Conservation (phyloP, 2,888 invertebrate genomes). For the Hydroisotoma schaefferi region DNA sequence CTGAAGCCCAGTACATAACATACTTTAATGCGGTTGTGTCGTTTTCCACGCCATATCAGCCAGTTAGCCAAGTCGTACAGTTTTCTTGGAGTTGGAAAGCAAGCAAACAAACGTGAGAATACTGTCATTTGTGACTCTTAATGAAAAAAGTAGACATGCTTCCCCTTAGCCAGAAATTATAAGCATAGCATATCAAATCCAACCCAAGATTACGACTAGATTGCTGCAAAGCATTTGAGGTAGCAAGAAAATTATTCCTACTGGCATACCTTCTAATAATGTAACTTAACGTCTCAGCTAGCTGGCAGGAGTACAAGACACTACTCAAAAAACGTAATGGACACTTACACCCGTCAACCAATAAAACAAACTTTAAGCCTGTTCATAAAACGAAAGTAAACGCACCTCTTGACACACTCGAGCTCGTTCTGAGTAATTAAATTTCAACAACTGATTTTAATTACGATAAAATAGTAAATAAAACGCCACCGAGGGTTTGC, state of each 20-base stretch:
- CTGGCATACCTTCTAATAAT: no score
- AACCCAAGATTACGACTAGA: no score
- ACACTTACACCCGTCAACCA: constrained; percentile 7
- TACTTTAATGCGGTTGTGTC: constrained; percentile 11
- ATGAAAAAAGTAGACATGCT: background rate
- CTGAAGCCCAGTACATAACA: constrained; percentile 8
- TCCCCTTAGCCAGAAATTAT: background rate
- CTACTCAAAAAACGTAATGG: background rate
- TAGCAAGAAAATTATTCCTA: no score
- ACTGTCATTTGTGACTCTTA: constrained; percentile 10
- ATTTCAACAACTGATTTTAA: constrained; percentile 17
- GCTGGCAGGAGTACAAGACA: background rate
- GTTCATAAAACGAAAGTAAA: constrained; percentile 3
- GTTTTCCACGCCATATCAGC: constrained; percentile 11
- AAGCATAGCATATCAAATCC: background rate
- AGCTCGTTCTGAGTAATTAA: constrained; percentile 11
- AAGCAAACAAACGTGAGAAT: constrained; percentile 11
- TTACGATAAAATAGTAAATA: constrained; percentile 11
- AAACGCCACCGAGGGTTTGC: no score
- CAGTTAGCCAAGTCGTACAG: no score
- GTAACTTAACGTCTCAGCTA: no score
- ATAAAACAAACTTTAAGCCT: constrained; percentile 1
- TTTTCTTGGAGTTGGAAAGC: no score
- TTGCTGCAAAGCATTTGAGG: no score
- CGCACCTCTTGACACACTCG: constrained; percentile 7